Percentiles rank a stretch among this genome's conserved stretches.
phyloP scores from a whole-genome alignment of 2,113 vertebrate species.

The Trogon surrucura region DNA sequence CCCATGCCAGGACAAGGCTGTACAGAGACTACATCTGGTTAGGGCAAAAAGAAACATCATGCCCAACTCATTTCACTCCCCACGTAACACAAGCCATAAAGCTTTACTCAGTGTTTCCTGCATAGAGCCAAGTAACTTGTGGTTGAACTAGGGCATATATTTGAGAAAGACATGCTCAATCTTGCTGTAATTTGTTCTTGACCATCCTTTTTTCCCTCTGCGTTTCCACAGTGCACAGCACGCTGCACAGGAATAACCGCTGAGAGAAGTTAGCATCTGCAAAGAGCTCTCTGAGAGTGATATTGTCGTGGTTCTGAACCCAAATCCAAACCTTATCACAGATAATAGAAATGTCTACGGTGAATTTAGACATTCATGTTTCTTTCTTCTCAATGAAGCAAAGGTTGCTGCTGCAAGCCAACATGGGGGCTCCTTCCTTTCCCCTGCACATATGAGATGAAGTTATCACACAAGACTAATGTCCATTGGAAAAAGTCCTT shows the following conservation, averaged over 20 bases:
- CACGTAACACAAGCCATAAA: background rate
- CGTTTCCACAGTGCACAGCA: background rate
- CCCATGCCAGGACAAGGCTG: background rate
- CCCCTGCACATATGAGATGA: background rate
- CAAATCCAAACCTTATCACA: background rate
- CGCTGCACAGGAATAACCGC: background rate
- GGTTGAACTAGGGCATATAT: background rate
- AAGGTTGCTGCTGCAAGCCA: background rate
- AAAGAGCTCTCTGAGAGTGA: background rate
- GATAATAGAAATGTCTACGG: background rate
- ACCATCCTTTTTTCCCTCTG: background rate
- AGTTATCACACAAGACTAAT: background rate
- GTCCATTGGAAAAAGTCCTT: background rate
- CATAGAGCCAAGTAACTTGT: background rate
- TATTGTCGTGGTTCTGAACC: background rate
- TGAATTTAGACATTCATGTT: background rate
- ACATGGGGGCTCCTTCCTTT: background rate
- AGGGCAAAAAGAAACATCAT: background rate
- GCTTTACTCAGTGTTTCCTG: background rate
- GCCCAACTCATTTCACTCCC: background rate
- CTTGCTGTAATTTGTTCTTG: background rate
- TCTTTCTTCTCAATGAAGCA: background rate
- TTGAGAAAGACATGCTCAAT: background rate
- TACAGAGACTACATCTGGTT: accelerated
- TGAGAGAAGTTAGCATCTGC: background rate